Evolutionary conservation across 2,113 vertebrate genomes (phyloP).

Genomic region (Anoura caudifer): DNA sequence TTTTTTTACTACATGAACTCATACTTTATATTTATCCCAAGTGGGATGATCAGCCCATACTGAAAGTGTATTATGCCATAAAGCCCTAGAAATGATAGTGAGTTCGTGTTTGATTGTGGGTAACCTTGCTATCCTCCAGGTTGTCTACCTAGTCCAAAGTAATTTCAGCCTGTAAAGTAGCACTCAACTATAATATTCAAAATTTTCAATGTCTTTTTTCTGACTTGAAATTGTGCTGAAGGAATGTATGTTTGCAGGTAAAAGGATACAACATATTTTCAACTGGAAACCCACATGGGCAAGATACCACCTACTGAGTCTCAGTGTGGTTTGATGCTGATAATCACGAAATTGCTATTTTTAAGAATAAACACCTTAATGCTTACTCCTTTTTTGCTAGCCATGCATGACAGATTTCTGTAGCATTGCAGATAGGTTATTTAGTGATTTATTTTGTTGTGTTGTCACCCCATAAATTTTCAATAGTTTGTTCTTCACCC

Average conservation of each 20-base stretch:
- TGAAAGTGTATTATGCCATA: conserved; percentile 3
- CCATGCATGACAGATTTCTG: not conserved
- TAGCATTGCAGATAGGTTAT: not conserved
- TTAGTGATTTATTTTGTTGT: conserved; percentile 26
- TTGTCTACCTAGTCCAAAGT: not conserved
- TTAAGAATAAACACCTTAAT: conserved; percentile 1
- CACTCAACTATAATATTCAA: not conserved
- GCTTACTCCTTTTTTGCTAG: not conserved
- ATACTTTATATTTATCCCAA: conserved; percentile 7
- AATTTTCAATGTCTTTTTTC: not conserved
- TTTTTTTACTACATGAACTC: not conserved
- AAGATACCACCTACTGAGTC: not conserved
- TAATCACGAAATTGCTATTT: not conserved
- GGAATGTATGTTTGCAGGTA: conserved; percentile 27
- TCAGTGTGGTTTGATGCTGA: not conserved
- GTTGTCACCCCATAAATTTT: not conserved
- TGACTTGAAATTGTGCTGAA: not conserved
- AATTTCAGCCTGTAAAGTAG: conserved; percentile 21
- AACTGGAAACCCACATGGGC: not conserved
- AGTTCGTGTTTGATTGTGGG: not conserved
- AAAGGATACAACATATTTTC: not conserved
- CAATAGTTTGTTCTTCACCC: not conserved
- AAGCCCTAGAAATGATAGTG: not conserved
- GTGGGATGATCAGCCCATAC: not conserved
- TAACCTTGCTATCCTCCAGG: not conserved